Evolutionary conservation across 1,140 invertebrate genomes (phyloP), one percentile per base, ranked within the genome.

Genomic region (Oryzaephilus surinamensis): DNA sequence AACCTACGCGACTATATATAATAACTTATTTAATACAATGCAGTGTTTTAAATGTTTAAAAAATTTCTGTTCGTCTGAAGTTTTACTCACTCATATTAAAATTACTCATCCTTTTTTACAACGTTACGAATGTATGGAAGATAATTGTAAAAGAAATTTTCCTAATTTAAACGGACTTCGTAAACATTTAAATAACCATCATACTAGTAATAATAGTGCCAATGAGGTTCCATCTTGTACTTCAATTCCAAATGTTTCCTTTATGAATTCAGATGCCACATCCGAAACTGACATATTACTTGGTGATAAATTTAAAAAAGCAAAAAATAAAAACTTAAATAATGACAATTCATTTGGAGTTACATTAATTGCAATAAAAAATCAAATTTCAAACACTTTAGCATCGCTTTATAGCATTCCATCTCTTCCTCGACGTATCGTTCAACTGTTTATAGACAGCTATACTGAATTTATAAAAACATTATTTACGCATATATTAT

Each of bases 111-210:
- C 27, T 12, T 14, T 29, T 29, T 29, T 29, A 29, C 27, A 4
- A 11, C 11, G 11, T 12, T 29, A 12, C n/a, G 12, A 5, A 12
- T 32, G 30, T n/a, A 32, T 14, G 16, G 11, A 3, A 19, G 15
- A 16, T 1, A 32, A 32, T 32, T 32, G 30, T 2, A 5, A 14
- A 14, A 32, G 30, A 3, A 32, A 14, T 16, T 32, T 12, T 16
- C 10, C 30, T 14, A 32, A 3, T 16, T 16, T 32, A 32, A 14
- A 14, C n/a, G 30, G 17, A 6, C 30, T 32, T 14, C 30, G 30
- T n/a, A 32, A 32, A 16, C 30, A 32, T 17, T 32, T 32, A 5
- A 1, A 15, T 32, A 32, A 32, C 5, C 11, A 32, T 32, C 30
- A 32, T 17, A 32, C 6, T 32, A 17, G 10, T n/a, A 21, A 21